Evolutionary conservation across 2,888 invertebrate genomes (phyloP).

Genomic region (Ophion ellenae): DNA sequence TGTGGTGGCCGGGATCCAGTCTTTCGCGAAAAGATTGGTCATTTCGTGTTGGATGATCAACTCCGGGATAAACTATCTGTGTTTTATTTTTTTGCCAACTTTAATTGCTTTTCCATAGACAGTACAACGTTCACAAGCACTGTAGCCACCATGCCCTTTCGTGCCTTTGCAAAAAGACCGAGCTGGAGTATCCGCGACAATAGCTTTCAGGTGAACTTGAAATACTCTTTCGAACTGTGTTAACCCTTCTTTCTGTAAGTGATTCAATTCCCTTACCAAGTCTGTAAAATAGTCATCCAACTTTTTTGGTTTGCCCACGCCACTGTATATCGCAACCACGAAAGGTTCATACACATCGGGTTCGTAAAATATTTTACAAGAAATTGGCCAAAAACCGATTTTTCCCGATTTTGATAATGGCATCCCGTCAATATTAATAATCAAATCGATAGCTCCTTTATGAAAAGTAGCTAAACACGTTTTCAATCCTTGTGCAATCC

Average conservation of each 20-base stretch:
- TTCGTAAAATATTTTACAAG: constrained; percentile 56
- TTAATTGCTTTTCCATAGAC: constrained; percentile 43
- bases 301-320: constrained; percentile 57
- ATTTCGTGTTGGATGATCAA: constrained; percentile 11
- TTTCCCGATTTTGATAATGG: too few species aligned
- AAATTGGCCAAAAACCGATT: constrained; percentile 62
- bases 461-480: too few species aligned
- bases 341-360: constrained; percentile 66
- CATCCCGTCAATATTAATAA: too few species aligned
- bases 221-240: constrained; percentile 39
- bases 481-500: too few species aligned
- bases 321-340: constrained; percentile 60
- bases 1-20: constrained; percentile 28
- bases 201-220: constrained; percentile 58
- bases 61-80: constrained; percentile 32
- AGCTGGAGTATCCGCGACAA: constrained; percentile 65
- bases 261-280: constrained; percentile 61
- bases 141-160: constrained; percentile 63
- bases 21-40: constrained; percentile 42
- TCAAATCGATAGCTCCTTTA: too few species aligned
- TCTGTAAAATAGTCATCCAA: constrained; percentile 52
- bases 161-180: constrained; percentile 62
- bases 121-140: constrained; percentile 65
- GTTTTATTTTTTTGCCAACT: constrained; percentile 24
- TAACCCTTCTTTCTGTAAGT: constrained; percentile 56